Evolutionary conservation across 2,888 invertebrate species (phyloP).

Genomic region (Smittia sp.): DNA sequence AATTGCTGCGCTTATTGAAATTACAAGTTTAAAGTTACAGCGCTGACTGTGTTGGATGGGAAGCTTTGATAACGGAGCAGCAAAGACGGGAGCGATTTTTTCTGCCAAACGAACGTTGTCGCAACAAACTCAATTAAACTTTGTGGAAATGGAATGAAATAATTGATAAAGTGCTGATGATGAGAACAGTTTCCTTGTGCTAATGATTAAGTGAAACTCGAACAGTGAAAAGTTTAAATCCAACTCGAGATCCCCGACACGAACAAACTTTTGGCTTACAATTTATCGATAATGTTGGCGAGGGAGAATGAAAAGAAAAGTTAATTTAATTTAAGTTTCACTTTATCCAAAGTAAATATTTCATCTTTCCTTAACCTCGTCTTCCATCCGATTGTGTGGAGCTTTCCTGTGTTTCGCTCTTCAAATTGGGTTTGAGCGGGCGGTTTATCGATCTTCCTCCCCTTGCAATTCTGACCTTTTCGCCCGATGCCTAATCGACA

Average conservation of each 20-base stretch:
- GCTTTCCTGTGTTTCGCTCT: not conserved
- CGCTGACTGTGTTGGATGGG: too few relatives aligned
- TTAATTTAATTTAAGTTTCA: conserved; percentile 38
- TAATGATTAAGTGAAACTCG: conserved; percentile 22
- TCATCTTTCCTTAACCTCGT: conserved; percentile 3
- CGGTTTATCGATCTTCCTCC: not conserved
- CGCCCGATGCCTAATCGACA: not conserved
- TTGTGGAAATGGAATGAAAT: conserved; percentile 34
- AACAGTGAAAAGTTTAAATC: not conserved
- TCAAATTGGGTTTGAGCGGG: not conserved
- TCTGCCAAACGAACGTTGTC: not conserved
- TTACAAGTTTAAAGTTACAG: not conserved
- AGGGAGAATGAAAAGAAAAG: not conserved
- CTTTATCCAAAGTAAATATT: conserved; percentile 29
- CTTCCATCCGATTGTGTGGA: not conserved
- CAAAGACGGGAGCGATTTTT: not conserved
- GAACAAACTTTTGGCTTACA: not conserved
- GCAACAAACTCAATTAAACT: conserved; percentile 34
- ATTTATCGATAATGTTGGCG: not conserved
- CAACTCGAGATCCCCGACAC: not conserved
- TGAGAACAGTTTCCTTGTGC: conserved; percentile 26
- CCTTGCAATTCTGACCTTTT: not conserved
- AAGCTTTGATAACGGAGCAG: not conserved
- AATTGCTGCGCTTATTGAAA: not conserved
- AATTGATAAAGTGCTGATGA: conserved; percentile 40